These are phyloP conservation scores for Sphenopsis melanotis DNA, from an alignment of 2,797 vertebrate genomes.

Conservation along the genomic window DNA sequence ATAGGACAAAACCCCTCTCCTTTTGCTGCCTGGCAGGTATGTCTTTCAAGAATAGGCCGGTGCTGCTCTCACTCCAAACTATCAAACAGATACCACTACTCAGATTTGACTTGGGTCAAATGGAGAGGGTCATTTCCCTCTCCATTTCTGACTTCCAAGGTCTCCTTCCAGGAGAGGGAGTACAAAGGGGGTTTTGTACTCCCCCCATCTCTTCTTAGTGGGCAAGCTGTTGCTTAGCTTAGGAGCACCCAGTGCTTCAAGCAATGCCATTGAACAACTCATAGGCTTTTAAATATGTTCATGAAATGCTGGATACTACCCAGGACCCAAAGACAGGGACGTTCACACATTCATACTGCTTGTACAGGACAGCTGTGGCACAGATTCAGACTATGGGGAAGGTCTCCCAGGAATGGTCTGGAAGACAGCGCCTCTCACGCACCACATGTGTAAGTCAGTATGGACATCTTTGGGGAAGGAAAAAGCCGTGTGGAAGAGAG, in stretches of 20 bases:
- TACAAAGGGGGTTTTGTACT: fast-evolving
- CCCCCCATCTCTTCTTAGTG: not conserved
- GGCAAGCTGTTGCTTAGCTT: not conserved
- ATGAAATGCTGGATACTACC: not conserved
- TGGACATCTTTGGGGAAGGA: not conserved
- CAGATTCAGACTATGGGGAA: not conserved
- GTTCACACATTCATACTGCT: not conserved
- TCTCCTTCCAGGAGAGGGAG: not conserved
- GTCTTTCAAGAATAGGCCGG: not conserved
- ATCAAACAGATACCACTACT: not conserved
- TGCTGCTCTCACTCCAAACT: not conserved
- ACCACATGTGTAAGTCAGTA: not conserved
- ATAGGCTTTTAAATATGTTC: not conserved
- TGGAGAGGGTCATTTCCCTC: no score
- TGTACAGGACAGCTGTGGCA: not conserved
- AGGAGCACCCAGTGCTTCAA: not conserved
- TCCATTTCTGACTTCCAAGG: not conserved
- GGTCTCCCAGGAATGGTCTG: not conserved
- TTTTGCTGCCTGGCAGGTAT: not conserved
- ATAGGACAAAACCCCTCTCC: not conserved
- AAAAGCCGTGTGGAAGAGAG: not conserved
- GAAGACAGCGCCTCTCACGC: not conserved
- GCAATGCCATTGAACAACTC: fast-evolving
- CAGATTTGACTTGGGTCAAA: not conserved
- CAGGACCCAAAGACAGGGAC: not conserved